Base-by-base conservation (phyloP, 2,113 vertebrate species). In the Periophthalmodon schlosseri region DNA sequence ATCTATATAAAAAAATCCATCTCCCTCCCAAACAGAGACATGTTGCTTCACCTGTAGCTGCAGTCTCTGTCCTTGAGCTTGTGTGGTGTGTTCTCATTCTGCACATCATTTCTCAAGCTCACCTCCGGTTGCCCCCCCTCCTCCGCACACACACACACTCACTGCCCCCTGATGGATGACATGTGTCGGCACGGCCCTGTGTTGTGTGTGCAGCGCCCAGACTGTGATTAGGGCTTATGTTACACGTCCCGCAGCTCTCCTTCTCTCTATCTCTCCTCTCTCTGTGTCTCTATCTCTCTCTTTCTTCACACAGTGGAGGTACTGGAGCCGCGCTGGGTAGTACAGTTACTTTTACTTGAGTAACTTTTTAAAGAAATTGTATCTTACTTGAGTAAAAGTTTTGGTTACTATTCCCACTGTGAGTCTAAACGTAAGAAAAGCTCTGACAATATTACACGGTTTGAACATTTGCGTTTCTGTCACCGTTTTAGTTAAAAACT, bases 171-270 rank as follows among this genome's bases (percentile, higher is more conserved):
- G 89, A 85, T 80, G 74, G 80, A 86, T 84, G 75, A 68, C 61
- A 58, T 63, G 24, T 77, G 88, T 73, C 79, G 67, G 5, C 46
- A 65, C 79, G 65, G 77, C 67, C 74, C 67, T 68, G 58, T 69
- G 72, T 68, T 70, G 64, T 73, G 64, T 46, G 74, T 67, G 79
- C 24, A 15, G 71, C 70, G 23, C 69, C 69, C 70, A 68, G 18
- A 24, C 65, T 84, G 86, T 84, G 80, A 84, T 85, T 78, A 87
- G 54, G 85, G 82, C 79, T 86, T 79, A 79, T 79, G 73, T 54
- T 78, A 69, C 21, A 54, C 64, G 69, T 83, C 81, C 69, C 77
- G 83, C 81, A 81, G 79, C 28, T 44, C 56, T 54, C 16, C 33
- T 18, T 68, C 63, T 50, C 46, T 61, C 57, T 60, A 8, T 14